Evolutionary conservation across 2,113 vertebrate genomes (phyloP).

Genomic region (Anthoscopus minutus): DNA sequence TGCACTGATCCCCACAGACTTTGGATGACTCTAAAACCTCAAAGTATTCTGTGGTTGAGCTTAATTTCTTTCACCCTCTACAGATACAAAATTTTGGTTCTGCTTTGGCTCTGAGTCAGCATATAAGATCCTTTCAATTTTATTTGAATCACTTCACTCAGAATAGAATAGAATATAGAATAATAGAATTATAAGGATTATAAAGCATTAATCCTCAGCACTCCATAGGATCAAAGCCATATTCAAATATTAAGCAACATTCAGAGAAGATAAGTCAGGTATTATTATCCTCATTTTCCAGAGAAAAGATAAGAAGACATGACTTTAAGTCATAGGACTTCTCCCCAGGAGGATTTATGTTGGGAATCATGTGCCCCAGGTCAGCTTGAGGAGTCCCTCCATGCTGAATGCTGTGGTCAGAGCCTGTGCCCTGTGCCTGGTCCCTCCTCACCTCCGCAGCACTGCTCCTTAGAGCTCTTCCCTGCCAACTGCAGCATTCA

Average conservation of each 20-base stretch:
- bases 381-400: background rate
- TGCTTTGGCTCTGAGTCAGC: background rate
- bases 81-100: background rate
- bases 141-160: background rate
- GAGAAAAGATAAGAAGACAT: background rate
- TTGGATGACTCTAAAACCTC: background rate
- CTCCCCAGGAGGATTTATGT: background rate
- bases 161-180: too few species aligned
- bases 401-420: background rate
- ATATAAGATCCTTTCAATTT: background rate
- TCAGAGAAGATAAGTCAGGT: background rate
- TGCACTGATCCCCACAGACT: background rate
- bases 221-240: background rate
- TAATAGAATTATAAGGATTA: slow-evolving; percentile 16
- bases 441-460: background rate
- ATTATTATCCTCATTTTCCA: background rate
- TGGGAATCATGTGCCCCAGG: background rate
- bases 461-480: background rate
- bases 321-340: background rate
- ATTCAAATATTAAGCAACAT: background rate
- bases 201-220: background rate
- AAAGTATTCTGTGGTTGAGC: background rate
- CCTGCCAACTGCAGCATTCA: background rate
- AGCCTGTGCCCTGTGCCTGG: background rate
- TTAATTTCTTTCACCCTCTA: background rate